Percentiles rank a stretch among this genome's conserved stretches.
Evolutionary conservation across 2,888 invertebrate species (phyloP).

Genomic region (Pycnomerus fuliginosus): DNA sequence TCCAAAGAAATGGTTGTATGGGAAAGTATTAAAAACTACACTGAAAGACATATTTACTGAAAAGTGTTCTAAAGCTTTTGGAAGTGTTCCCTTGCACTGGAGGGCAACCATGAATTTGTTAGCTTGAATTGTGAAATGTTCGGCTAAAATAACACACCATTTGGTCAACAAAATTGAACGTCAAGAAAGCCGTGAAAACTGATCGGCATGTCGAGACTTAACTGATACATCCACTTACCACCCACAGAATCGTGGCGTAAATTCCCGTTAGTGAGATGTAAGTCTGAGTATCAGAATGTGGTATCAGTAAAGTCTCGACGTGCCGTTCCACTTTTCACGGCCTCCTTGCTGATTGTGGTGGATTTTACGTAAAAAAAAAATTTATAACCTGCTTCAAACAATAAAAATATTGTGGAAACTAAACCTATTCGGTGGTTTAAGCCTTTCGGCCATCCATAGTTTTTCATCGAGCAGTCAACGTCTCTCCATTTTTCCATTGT

Average conservation of each 20-base stretch:
- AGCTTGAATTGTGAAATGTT: constrained; percentile 13
- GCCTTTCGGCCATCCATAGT: constrained; percentile 18
- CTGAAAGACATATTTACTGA: constrained; percentile 19
- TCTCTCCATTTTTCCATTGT: constrained; percentile 15
- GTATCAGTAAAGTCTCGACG: no score
- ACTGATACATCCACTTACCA: no score
- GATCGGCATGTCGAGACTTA: no score
- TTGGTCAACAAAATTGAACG: no score
- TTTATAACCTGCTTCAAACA: constrained; percentile 9
- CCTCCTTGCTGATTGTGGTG: no score
- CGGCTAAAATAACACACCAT: constrained; percentile 8
- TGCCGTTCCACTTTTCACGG: no score
- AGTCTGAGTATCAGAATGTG: no score
- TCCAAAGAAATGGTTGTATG: constrained; percentile 8
- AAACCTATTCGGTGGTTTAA: constrained; percentile 9
- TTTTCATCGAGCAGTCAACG: constrained; percentile 6
- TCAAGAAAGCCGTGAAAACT: no score
- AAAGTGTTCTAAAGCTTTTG: constrained; percentile 13
- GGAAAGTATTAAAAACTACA: constrained; percentile 4
- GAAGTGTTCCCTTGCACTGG: constrained; percentile 4
- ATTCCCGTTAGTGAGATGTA: no score
- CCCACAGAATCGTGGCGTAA: no score
- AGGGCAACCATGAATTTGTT: constrained; percentile 9
- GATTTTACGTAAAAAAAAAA: no score
- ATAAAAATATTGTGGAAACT: constrained; percentile 6